Conservation (phyloP, 1,140 invertebrate genomes). For the Sycophila sp. region DNA sequence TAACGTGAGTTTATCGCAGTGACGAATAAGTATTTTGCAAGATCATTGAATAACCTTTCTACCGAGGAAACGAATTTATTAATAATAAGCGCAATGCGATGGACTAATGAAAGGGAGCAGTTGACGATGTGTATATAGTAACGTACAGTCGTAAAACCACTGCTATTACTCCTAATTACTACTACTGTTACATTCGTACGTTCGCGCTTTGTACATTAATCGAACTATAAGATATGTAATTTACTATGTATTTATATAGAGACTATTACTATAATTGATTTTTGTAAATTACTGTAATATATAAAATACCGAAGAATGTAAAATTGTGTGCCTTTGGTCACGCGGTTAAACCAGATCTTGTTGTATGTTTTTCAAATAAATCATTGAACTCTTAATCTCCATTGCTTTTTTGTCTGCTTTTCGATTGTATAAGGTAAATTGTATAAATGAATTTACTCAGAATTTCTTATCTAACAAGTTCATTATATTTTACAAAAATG, state of each 20-base stretch:
- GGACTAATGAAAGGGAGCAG: slow-evolving; percentile 16
- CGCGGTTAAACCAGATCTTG: slow-evolving; percentile 58
- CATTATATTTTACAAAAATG: background rate
- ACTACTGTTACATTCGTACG: slow-evolving; percentile 36
- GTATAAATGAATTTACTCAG: background rate
- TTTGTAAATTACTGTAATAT: slow-evolving; percentile 60
- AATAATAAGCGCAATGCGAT: slow-evolving; percentile 31
- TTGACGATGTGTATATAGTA: slow-evolving; percentile 25
- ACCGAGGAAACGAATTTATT: slow-evolving; percentile 34
- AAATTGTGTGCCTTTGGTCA: slow-evolving; percentile 62
- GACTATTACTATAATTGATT: slow-evolving; percentile 55
- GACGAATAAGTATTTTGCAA: slow-evolving; percentile 20
- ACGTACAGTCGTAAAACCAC: slow-evolving; percentile 25
- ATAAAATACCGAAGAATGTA: slow-evolving; percentile 46
- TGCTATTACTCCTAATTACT: slow-evolving; percentile 36
- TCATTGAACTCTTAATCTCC: slow-evolving; percentile 48
- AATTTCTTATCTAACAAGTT: background rate
- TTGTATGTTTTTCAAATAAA: slow-evolving; percentile 64
- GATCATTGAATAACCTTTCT: slow-evolving; percentile 35
- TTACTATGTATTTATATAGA: slow-evolving; percentile 57
- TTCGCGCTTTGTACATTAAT: slow-evolving; percentile 55
- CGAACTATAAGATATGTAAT: slow-evolving; percentile 45
- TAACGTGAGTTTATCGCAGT: slow-evolving; percentile 2
- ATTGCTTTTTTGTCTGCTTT: slow-evolving; percentile 2
- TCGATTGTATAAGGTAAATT: background rate